Base-by-base conservation (phyloP, 2,113 vertebrate genomes). In the Cervus canadensis region DNA sequence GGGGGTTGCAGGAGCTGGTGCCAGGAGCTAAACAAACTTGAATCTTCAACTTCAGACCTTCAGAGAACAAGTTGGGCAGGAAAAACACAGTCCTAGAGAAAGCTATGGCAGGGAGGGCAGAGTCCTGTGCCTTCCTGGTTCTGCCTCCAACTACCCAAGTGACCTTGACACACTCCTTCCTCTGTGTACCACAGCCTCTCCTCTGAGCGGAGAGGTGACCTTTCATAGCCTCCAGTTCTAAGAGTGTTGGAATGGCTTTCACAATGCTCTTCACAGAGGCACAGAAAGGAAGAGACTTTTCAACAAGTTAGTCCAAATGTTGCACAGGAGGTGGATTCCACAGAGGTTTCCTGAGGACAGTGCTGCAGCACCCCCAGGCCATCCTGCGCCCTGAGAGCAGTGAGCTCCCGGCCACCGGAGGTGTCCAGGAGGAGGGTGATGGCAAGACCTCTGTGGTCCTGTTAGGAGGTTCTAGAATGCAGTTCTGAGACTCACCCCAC, bases 291-390 rank as follows among this genome's bases (percentile, higher is more conserved):
- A 93, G 67, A 93, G 8, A 60, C 40, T 94, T 95, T 92, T 92
- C 67, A 96, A 92, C 89, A 94, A 85, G 79, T 89, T 67, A 71
- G 48, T 33, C 52, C 87, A 97, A 94, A 85, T 25, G 81, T 88
- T 91, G 87, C 91, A 4, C 15, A 2, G 10, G 3, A 92, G 16
- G 23, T 45, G 57, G 84, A 14, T 17, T 54, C 56, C 9, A 9
- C 17, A 36, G 23, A 16, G 74, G 11, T 10, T 26, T 36, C 5
- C 56, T 48, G 1, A 86, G 43, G 79, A 14, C 40, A 78, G 43
- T 57, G 13, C 5, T 10, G 13, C n/a, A 7, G 28, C 36, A 50
- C 36, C 56, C 6, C 14, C 10, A 12, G 33, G 56, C 54, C 48
- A 17, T 28, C 14, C 13, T 1, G 15, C 11, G 2, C 21, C 21